These are phyloP conservation scores for Colinus virginianus DNA, from an alignment of 2,113 vertebrate species.

Conservation along the genomic window DNA sequence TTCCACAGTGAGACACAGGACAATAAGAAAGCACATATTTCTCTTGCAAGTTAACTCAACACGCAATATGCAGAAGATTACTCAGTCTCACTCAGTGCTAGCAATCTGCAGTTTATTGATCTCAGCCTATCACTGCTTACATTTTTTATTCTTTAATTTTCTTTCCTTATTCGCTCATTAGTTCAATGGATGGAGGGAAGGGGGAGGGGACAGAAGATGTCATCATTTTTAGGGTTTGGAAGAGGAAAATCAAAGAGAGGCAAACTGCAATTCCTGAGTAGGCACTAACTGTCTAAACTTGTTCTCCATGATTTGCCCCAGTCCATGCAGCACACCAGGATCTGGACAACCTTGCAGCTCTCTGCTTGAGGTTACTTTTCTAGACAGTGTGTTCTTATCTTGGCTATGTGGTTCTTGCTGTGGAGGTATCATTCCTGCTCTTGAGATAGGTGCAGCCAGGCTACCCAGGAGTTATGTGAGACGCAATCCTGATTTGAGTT, in stretches of 20 bases:
- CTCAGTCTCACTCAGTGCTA: conserved; percentile 73
- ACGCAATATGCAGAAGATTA: conserved; percentile 77
- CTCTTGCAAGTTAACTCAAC: conserved; percentile 80
- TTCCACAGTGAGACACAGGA: conserved; percentile 53
- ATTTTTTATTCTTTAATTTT: conserved; percentile 85
- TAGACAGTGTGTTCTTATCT: background rate
- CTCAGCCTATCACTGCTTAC: conserved; percentile 76
- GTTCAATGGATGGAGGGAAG: conserved; percentile 34
- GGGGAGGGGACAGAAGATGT: conserved; percentile 20
- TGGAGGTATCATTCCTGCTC: background rate
- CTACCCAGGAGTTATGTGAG: background rate
- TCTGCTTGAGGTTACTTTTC: background rate
- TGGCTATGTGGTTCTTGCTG: background rate
- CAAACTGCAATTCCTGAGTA: background rate
- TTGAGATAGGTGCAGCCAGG: background rate
- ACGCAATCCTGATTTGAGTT: accelerated
- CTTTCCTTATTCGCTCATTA: conserved; percentile 81
- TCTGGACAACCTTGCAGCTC: background rate
- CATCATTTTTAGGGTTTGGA: conserved; percentile 51
- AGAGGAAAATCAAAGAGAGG: conserved; percentile 16
- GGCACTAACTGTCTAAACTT: background rate
- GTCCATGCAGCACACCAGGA: background rate
- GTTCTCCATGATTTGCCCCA: background rate
- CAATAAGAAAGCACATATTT: conserved; percentile 73
- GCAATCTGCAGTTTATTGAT: conserved; percentile 80